A percentile compares a stretch with the other conserved stretches of the same genome.
phyloP scores from a whole-genome alignment of 1,140 invertebrate species.

The Polyergus mexicanus region DNA sequence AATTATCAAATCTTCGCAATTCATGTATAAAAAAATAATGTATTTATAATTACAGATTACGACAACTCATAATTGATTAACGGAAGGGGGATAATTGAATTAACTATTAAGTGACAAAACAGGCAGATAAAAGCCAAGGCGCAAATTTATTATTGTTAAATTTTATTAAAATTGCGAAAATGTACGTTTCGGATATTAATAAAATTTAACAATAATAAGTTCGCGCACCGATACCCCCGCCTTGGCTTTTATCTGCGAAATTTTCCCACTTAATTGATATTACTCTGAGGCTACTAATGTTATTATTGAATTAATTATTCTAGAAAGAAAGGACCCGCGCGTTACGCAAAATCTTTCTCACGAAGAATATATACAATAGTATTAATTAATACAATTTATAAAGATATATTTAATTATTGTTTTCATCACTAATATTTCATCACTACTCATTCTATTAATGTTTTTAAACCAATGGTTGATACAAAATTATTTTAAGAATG shows the following conservation, averaged over 20 bases:
- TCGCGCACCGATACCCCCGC: no score
- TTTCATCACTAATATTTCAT: not conserved
- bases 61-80: not conserved
- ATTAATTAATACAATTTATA: not conserved
- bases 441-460: not conserved
- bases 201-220: no score
- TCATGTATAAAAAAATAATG: not conserved
- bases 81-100: not conserved
- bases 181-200: no score
- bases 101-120: no score
- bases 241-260: no score
- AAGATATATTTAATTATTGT: not conserved
- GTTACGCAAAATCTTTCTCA: not conserved
- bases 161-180: no score
- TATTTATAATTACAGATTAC: slow-evolving; percentile 4
- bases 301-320: not conserved
- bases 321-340: not conserved
- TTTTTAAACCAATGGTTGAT: not conserved
- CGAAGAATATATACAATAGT: not conserved
- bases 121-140: no score
- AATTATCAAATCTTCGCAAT: not conserved
- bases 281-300: no score
- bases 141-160: no score
- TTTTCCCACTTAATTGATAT: no score
- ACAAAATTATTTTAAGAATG: not conserved